Base-by-base conservation (phyloP, 2,888 invertebrate species). In the Temnothorax rugatulus region DNA sequence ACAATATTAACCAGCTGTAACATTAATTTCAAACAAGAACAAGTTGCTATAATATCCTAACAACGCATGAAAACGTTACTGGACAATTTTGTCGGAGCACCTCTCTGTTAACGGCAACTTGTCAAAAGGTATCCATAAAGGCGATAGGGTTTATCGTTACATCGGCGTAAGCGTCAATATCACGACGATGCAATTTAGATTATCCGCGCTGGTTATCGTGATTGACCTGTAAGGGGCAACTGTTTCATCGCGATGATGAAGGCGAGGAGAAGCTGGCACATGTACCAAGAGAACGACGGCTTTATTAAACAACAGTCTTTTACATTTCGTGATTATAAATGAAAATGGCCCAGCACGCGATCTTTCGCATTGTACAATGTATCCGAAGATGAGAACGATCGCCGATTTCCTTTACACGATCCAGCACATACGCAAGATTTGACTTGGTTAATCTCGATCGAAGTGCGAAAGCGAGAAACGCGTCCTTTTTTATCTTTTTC, bases 281-380 rank as follows among this genome's bases (percentile, higher is more conserved):
- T 64, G 2, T 85, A 89, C 44, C 82, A 87, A 90, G 90, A 90
- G 90, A 91, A 90, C 84, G 89, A 87, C 77, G 87, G 77, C 86
- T 93, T 93, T 93, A 93, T 93, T 93, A 91, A 93, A 93, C 86
- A 50, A 92, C 92, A 93, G 92, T 93, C 93, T 93, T 93, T 85
- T 92, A 91, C 88, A 90, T 86, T 85, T 84, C 64, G 81, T 87
- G 86, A 89, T 87, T 86, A 91, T 87, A 89, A 66, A 66, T 84
- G 69, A 73, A 83, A 76, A 83, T 76, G 63, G 73, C 84, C 25
- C 57, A 61, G 75, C 54, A 61, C 41, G 57, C 50, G 64, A 84
- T 64, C 44, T 52, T 82, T 44, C 7, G 73, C 34, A 25, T 50
- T 61, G 44, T 57, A 52, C 21, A 64, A 64, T 66, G 15, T 18